Evolutionary conservation across 2,113 vertebrate species (phyloP), one percentile per base, ranked within the genome.

Genomic region (Chionodraco myersi): DNA sequence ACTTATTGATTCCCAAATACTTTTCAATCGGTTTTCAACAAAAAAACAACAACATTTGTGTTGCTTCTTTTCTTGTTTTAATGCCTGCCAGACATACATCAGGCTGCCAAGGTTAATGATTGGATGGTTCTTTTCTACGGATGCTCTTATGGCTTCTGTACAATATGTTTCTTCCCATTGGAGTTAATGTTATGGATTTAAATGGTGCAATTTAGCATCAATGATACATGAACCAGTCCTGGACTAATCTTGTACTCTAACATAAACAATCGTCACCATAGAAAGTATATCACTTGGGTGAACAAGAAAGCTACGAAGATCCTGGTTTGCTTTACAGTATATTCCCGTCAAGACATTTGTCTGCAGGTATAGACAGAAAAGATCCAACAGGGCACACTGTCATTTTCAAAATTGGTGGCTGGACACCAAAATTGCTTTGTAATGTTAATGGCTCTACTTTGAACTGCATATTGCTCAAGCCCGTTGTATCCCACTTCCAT

Each of bases 401-500:
- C 15, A 45, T 44, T 5, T 21, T 11, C 44, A 76, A 41, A 65
- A 53, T 18, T 56, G 51, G 30, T 69, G 56, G 21, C 26, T 56
- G 2, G 26, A 23, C 9, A 41, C 45, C 26, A 58, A 15, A n/a
- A 41, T 64, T 21, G 41, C 52, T 61, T 16, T 72, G 41, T 51
- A 13, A 62, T 57, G 64, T 44, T 23, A 68, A 53, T 47, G n/a
- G 58, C 4, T 54, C 52, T 60, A 30, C 45, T 75, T 16, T 75
- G 61, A 53, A 49, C 44, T 67, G 41, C n/a, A 21, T 62, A 26
- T 49, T 67, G 64, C 30, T 53, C 41, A 14, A 34, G 30, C 36
- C 59, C 47, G 44, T 0, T 41, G 21, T 51, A 21, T 66, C 21
- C 30, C 45, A 26, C 26, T 5, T 54, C 73, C 51, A 79, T 74